A percentile compares a stretch with the other conserved stretches of the same genome.
Conservation (phyloP, 2,113 vertebrate genomes). For the Meleagris gallopavo region DNA sequence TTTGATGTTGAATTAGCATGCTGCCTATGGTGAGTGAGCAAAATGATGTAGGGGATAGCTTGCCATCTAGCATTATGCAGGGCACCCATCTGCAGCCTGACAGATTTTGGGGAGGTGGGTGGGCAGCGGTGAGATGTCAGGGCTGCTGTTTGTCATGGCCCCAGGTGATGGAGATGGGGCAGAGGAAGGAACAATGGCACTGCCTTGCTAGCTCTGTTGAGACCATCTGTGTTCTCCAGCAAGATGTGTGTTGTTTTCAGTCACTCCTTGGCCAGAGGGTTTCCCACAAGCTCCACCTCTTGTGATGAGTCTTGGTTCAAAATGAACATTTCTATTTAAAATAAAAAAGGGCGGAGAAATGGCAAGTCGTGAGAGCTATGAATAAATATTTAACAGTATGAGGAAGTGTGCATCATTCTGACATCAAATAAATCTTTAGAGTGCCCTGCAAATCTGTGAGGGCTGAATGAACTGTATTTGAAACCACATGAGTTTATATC, state of each 20-base stretch:
- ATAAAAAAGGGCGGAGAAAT: neutral
- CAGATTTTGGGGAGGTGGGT: neutral
- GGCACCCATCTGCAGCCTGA: neutral
- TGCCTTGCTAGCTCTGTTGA: neutral
- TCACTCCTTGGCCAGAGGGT: neutral
- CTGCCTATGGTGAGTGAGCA: neutral
- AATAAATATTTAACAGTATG: neutral
- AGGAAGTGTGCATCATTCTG: neutral
- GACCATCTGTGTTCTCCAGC: neutral
- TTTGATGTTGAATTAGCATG: slow-evolving; percentile 29
- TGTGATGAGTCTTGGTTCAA: neutral
- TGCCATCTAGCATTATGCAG: accelerated
- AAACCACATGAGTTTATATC: neutral
- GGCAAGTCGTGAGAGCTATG: neutral
- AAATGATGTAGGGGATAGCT: neutral
- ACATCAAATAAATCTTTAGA: neutral
- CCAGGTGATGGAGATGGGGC: neutral
- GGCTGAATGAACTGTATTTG: neutral
- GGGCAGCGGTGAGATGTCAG: neutral
- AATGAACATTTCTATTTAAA: neutral
- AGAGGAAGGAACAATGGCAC: neutral
- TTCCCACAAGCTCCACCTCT: neutral
- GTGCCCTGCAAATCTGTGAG: neutral
- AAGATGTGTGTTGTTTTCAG: neutral
- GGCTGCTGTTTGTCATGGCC: neutral